Conservation (phyloP, 2,797 vertebrate genomes). For the Gallinago nigripennis region DNA sequence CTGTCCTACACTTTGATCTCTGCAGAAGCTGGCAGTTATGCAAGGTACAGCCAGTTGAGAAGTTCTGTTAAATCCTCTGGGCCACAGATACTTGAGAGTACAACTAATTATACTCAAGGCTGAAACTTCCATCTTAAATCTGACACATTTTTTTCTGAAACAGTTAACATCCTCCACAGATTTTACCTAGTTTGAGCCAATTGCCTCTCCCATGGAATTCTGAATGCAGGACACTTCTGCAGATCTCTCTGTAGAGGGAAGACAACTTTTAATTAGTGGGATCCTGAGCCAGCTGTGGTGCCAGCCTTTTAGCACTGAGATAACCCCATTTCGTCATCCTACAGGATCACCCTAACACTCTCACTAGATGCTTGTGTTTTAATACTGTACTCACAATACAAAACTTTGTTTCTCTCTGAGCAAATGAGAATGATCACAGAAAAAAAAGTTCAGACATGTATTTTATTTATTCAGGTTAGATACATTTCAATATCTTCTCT, state of each 20-base stretch:
- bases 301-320: background rate
- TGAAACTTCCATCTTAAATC: background rate
- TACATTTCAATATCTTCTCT: background rate
- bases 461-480: background rate
- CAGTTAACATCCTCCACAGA: background rate
- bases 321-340: background rate
- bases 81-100: background rate
- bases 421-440: background rate
- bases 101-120: background rate
- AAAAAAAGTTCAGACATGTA: background rate
- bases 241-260: background rate
- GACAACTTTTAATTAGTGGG: background rate
- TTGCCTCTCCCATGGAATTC: background rate
- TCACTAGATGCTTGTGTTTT: background rate
- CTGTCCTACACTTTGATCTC: background rate
- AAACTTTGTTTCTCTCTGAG: background rate
- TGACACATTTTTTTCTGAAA: background rate
- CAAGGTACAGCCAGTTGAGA: conserved; percentile 16
- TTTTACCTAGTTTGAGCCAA: background rate
- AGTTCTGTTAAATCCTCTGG: background rate
- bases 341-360: background rate
- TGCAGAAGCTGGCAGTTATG: conserved; percentile 14
- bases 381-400: background rate
- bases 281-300: background rate
- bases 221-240: background rate